Conservation (phyloP, 2,888 invertebrate genomes). For the Eubasilissa splendida region DNA sequence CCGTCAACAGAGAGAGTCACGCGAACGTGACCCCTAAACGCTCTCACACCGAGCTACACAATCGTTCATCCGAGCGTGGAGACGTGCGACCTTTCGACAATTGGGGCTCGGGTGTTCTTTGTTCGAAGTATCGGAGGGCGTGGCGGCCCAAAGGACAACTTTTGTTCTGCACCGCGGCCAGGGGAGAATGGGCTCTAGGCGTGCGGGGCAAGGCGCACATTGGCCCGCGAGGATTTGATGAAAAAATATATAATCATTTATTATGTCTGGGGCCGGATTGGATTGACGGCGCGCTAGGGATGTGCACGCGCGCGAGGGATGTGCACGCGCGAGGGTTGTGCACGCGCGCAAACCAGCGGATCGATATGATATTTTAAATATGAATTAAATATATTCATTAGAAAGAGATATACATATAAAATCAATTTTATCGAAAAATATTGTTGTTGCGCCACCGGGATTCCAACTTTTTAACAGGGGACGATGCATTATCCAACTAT, state of each 20-base stretch:
- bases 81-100: constrained; percentile 4
- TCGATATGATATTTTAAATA: no score
- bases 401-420: no score
- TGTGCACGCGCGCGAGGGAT: no score
- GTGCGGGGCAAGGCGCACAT: not conserved
- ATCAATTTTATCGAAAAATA: no score
- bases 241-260: constrained; percentile 38
- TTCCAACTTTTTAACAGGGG: no score
- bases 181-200: constrained; percentile 2
- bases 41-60: not conserved
- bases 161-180: constrained; percentile 10
- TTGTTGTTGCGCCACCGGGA: no score
- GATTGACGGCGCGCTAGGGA: constrained; percentile 16
- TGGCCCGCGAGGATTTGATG: constrained; percentile 9
- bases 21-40: constrained; percentile 16
- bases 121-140: constrained; percentile 29
- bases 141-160: constrained; percentile 24
- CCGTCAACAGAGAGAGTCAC: not conserved
- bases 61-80: not conserved
- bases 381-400: no score
- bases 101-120: constrained; percentile 26
- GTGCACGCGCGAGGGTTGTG: no score
- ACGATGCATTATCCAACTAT: no score
- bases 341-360: no score
- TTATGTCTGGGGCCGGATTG: constrained; percentile 23